Evolutionary conservation across 2,113 vertebrate genomes (phyloP), one percentile per base, ranked within the genome.

Genomic region (Silurus asotus): DNA sequence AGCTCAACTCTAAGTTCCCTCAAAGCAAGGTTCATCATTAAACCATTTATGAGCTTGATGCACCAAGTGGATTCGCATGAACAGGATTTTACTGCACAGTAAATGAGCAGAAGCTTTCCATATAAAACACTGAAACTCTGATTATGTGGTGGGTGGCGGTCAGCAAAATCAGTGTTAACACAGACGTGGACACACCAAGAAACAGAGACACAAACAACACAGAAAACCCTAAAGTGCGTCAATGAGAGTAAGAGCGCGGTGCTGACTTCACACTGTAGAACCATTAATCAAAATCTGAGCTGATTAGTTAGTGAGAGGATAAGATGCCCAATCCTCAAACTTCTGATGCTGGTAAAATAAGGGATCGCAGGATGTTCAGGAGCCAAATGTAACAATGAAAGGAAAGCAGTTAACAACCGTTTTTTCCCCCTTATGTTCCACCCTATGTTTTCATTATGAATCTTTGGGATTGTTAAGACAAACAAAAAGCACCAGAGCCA

Each of bases 121-220:
- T 67, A 88, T 86, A 81, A 85, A 88, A 79, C 80, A 83, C 23
- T 58, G 49, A 83, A 83, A 86, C 84, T 67, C 55, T 62, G 81
- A 70, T 83, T 65, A 48, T 70, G 75, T 28, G 58, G 84, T 83
- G 67, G 65, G 84, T 69, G 81, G 64, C 75, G 81, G 83, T 48
- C 75, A 81, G 67, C 76, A 48, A 25, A 72, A 80, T 80, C 77
- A 80, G 58, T 23, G 28, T 67, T n/a, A 70, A 81, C n/a, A 74
- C 65, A 85, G 85, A 87, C 59, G 13, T 51, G 48, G 62, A 83
- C 59, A 48, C 48, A 74, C 28, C 28, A 56, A 72, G 79, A 49
- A 77, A 84, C 28, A 59, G 64, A 7, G 55, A 69, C 10, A 53
- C 45, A 19, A 53, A 49, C 37, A 75, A 84, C 19, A 76, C 49